Conservation (phyloP, 2,888 invertebrate species). For the Emmelina monodactyla region DNA sequence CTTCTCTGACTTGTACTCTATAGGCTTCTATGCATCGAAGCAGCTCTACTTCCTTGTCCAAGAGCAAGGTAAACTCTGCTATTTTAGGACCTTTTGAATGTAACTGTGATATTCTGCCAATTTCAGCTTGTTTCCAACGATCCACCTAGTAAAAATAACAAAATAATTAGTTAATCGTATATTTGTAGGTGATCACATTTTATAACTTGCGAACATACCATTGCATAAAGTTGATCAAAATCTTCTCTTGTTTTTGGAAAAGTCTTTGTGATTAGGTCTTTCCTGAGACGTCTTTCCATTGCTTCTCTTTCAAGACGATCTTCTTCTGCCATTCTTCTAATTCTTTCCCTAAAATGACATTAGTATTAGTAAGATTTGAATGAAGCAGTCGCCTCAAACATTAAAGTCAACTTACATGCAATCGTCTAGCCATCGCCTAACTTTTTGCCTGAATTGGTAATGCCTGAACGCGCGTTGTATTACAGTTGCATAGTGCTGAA, state of each 20-base stretch:
- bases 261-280: constrained; percentile 70
- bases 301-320: constrained; percentile 58
- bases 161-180: not conserved
- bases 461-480: constrained; percentile 74
- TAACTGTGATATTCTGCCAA: constrained; percentile 67
- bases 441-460: constrained; percentile 56
- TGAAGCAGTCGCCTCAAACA: too few relatives aligned
- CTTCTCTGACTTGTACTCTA: constrained; percentile 66
- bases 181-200: too few relatives aligned
- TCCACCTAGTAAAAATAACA: constrained; percentile 52
- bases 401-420: constrained; percentile 36
- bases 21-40: constrained; percentile 74
- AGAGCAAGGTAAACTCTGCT: constrained; percentile 72
- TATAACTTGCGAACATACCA: too few relatives aligned
- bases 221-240: constrained; percentile 76
- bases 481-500: constrained; percentile 62
- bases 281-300: constrained; percentile 57
- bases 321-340: constrained; percentile 61
- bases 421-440: constrained; percentile 37
- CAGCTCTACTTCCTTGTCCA: constrained; percentile 78
- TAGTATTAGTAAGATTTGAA: too few relatives aligned
- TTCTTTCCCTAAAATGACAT: constrained; percentile 50
- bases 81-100: constrained; percentile 74
- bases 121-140: constrained; percentile 71
- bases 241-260: constrained; percentile 75